Base-by-base conservation (phyloP, 1,140 invertebrate genomes). In the Caenorhabditis brenneri region DNA sequence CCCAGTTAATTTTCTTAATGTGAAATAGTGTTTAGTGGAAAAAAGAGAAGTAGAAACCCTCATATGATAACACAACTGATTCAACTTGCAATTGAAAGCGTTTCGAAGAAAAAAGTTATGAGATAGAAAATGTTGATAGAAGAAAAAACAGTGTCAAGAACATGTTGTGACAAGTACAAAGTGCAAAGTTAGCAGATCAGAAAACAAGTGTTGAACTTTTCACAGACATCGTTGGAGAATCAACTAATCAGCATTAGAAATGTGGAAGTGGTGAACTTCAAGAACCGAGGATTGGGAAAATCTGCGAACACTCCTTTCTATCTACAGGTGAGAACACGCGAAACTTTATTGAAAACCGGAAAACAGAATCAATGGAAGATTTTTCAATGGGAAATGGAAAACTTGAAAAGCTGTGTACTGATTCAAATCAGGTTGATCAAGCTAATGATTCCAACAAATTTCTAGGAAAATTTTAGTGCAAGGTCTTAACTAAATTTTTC, bases 1-100 rank as follows among this genome's bases (percentile, higher is more conserved):
- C 65, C 65, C 33, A 74, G 31, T 65, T 36, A 39, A 74, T 42
- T 74, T 74, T 74, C n/a, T 74, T 74, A n/a, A 46, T 74, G n/a
- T 74, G 12, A 12, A 36, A 9, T 74, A n/a, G 12, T 33, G 36
- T 42, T 24, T 12, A 33, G 31, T 33, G 1, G 31, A 36, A 9
- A 42, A n/a, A 19, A 65, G 19, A 65, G 58, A 65, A 58, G n/a
- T 24, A 36, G 29, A 74, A 74, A 42, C 4, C n/a, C 22, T 42
- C 65, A 74, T 74, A 42, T 42, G 65, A 74, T 74, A 31, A 7
- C n/a, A 74, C 29, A n/a, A 36, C 31, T 36, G 27, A 74, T 22
- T 12, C 9, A n/a, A 12, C 29, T 36, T 65, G 60, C 55, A 29
- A 58, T 29, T 58, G 19, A 65, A 65, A 33, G 31, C 15, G 12